Evolutionary conservation across 2,113 vertebrate species (phyloP).

Genomic region (Echinops telfairi): DNA sequence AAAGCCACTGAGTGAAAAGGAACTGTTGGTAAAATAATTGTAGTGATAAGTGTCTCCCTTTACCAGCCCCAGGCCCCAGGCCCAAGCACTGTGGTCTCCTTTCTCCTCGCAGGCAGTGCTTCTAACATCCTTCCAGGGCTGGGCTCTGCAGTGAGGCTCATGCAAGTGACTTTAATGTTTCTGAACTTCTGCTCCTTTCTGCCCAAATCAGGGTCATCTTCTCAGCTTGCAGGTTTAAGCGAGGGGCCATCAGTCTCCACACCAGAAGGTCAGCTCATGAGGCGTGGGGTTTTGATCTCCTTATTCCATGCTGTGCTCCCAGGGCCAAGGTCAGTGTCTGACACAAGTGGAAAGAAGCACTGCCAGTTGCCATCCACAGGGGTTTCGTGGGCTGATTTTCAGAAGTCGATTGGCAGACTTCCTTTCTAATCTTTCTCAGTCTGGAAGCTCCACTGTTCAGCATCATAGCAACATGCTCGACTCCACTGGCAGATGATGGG

Average conservation of each 20-base stretch:
- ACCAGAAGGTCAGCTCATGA: background rate
- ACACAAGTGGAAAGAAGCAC: background rate
- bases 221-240: background rate
- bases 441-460: too few relatives aligned
- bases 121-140: background rate
- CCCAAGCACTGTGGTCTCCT: background rate
- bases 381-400: background rate
- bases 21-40: background rate
- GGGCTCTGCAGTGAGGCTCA: background rate
- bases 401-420: too few relatives aligned
- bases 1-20: background rate
- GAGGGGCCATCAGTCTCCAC: background rate
- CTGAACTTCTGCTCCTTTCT: background rate
- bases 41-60: background rate
- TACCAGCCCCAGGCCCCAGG: background rate
- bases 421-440: too few relatives aligned
- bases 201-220: background rate
- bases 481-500: too few relatives aligned
- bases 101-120: background rate
- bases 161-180: background rate
- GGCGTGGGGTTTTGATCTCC: background rate
- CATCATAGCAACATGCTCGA: too few relatives aligned
- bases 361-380: background rate
- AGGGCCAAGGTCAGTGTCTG: fast-evolving
- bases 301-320: background rate